These are phyloP conservation scores for Hyppa rectilinea DNA, from an alignment of 2,888 invertebrate genomes.

Conservation along the genomic window DNA sequence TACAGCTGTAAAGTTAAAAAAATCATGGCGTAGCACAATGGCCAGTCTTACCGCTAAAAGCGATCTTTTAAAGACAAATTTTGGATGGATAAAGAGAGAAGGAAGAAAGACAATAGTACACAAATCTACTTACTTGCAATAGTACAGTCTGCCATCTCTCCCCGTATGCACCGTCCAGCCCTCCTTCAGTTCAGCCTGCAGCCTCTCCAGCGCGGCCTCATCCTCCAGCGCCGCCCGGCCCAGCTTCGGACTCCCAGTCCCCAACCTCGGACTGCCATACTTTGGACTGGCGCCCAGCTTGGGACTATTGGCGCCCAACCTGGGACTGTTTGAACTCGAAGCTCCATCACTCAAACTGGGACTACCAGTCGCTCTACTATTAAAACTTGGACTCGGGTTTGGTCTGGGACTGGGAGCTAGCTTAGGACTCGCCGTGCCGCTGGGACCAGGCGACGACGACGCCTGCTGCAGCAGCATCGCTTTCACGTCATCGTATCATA, in stretches of 20 bases:
- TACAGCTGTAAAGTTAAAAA: too few relatives aligned
- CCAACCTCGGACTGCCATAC: constrained; percentile 84
- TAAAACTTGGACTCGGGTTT: constrained; percentile 69
- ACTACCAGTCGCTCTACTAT: constrained; percentile 76
- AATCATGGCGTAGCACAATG: too few relatives aligned
- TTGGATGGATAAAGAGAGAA: neutral
- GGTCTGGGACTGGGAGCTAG: constrained; percentile 80
- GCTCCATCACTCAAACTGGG: constrained; percentile 74
- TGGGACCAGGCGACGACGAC: constrained; percentile 88
- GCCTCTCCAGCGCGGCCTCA: constrained; percentile 88
- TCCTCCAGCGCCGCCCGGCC: constrained; percentile 80
- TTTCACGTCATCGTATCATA: constrained; percentile 87
- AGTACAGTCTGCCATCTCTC: constrained; percentile 95
- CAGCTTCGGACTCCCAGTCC: constrained; percentile 85
- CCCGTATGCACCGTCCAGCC: constrained; percentile 95
- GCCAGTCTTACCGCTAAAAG: neutral
- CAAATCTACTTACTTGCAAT: constrained; percentile 95
- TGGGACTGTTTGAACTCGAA: constrained; percentile 75
- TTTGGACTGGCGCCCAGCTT: constrained; percentile 84
- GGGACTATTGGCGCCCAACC: constrained; percentile 71
- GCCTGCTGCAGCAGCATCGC: constrained; percentile 90
- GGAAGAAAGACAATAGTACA: neutral
- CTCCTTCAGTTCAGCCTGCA: constrained; percentile 92
- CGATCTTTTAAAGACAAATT: neutral
- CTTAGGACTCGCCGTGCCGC: constrained; percentile 88